Base-by-base conservation (phyloP, 2,113 vertebrate genomes). In the Trochalopteron elliotii region DNA sequence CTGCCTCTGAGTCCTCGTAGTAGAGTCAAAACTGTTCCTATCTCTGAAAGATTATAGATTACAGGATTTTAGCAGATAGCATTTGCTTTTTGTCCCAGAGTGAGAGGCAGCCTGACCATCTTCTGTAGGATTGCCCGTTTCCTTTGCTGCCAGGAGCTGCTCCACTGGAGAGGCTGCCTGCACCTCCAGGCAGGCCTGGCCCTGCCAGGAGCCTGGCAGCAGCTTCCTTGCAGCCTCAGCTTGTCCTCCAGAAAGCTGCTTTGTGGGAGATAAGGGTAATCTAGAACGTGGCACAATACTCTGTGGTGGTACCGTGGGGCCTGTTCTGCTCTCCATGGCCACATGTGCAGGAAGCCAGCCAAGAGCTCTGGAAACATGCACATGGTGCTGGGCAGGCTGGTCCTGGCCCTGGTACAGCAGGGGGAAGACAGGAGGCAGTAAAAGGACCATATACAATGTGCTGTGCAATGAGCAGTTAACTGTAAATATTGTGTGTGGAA, bases 251-350 rank as follows among this genome's bases (percentile, higher is more conserved):
- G 67, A 90, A 65, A n/a, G 71, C 70, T 93, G 90, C 75, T 88
- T n/a, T 1, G 3, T 22, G 28, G 63, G 70, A 77, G 91, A 96
- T 94, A 87, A 93, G 37, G 44, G 56, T 94, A 83, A 94, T 95
- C 87, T 69, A 53, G 93, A 69, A 16, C 42, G 7, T 12, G 67
- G 50, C 50, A 28, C 31, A 19, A 4, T 49, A 2, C 21, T n/a
- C 40, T 23, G 23, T 8, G 33, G 39, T 27, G 13, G 55, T 12
- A 22, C 47, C 0, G 0, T 28, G 19, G 28, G 14, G 64, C 60
- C 60, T 63, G 35, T 23, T 78, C 22, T 75, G 60, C 53, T 53
- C 37, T 67, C 49, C 2, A 0, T 33, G 71, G 93, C 52, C 70
- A 2, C 2, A 8, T 16, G 52, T 42, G 64, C 37, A 55, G n/a